A percentile compares a stretch with the other conserved stretches of the same genome.
Evolutionary conservation across 2,888 invertebrate genomes (phyloP).

Genomic region (Drosophila fungiperda): DNA sequence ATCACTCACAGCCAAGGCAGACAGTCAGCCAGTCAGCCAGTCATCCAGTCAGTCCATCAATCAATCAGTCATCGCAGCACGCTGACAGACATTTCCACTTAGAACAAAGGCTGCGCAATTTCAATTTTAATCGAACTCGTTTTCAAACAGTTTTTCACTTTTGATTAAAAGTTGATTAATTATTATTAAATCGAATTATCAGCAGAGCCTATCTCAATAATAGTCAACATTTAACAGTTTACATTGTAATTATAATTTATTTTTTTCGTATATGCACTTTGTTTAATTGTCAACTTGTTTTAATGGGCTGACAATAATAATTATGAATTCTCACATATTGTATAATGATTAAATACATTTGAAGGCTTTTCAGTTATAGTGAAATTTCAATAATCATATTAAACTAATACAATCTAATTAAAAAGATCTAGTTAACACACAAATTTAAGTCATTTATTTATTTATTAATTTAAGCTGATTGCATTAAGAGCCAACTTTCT

Average conservation of each 20-base stretch:
- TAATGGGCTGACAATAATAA: not conserved
- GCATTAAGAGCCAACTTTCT: not conserved
- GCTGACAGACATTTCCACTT: constrained; percentile 75
- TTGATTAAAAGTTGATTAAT: constrained; percentile 8
- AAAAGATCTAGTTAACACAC: too few relatives aligned
- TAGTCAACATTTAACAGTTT: not conserved
- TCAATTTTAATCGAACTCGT: not conserved
- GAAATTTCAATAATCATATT: too few relatives aligned
- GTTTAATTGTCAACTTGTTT: not conserved
- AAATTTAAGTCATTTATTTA: too few relatives aligned
- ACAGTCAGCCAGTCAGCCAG: constrained; percentile 18
- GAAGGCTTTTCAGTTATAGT: too few relatives aligned
- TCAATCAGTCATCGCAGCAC: constrained; percentile 55
- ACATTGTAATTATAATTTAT: not conserved
- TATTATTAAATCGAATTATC: not conserved
- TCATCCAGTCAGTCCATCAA: constrained; percentile 41
- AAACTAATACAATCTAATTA: too few relatives aligned
- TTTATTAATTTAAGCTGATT: not conserved
- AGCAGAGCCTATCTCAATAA: not conserved
- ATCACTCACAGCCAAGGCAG: constrained; percentile 9
- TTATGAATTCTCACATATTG: too few relatives aligned
- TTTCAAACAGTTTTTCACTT: constrained; percentile 5
- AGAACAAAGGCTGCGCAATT: constrained; percentile 43
- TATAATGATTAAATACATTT: not conserved
- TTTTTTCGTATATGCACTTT: not conserved